Percentiles rank a stretch among this genome's conserved stretches.
These are phyloP conservation scores for Acanthisitta chloris DNA, from an alignment of 2,113 vertebrate species.

Conservation along the genomic window DNA sequence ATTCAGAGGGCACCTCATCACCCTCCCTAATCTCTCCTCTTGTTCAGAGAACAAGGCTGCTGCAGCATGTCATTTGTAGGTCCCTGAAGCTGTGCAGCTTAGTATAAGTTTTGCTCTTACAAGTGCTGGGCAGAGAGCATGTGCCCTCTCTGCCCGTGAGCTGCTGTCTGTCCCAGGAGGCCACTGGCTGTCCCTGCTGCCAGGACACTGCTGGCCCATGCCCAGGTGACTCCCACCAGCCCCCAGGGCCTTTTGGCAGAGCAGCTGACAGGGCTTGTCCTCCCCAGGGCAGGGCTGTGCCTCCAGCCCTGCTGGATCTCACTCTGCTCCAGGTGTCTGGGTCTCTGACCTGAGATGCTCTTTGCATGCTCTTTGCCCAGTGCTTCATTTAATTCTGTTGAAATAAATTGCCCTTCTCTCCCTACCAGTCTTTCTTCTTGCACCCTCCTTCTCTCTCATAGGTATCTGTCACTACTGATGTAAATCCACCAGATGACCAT, in stretches of 20 bases:
- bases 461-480: not conserved
- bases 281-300: not conserved
- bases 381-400: not conserved
- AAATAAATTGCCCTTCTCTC: not conserved
- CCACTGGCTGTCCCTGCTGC: not conserved
- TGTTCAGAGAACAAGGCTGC: not conserved
- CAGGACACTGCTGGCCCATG: not conserved
- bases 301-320: not conserved
- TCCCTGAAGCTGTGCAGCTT: not conserved
- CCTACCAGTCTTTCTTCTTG: not conserved
- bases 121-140: not conserved
- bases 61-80: not conserved
- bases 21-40: not conserved
- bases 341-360: not conserved
- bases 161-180: not conserved
- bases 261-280: not conserved
- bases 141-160: fast-evolving
- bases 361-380: not conserved
- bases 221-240: not conserved
- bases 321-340: fast-evolving
- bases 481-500: not conserved
- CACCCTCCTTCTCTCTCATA: not conserved
- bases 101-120: too few relatives aligned
- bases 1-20: not conserved
- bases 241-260: not conserved